phyloP scores from a whole-genome alignment of 2,113 vertebrate genomes.

The Romanogobio albipinnatus region DNA sequence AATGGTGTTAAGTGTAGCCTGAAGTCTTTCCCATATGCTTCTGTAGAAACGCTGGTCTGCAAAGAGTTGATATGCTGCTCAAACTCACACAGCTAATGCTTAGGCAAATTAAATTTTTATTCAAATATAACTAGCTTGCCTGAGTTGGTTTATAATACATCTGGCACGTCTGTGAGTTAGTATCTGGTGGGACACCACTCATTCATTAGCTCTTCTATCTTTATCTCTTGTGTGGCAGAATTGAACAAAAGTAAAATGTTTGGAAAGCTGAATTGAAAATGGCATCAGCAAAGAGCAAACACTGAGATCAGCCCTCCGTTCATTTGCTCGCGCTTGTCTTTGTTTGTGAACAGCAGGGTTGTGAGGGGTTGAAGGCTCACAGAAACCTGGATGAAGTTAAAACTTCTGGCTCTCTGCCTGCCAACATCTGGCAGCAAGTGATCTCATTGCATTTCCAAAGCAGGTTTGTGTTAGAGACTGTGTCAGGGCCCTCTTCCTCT shows the following conservation, averaged over 20 bases:
- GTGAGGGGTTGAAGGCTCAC: conserved; percentile 9
- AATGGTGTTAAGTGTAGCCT: not conserved
- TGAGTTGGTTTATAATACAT: conserved; percentile 59
- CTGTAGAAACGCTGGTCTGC: not conserved
- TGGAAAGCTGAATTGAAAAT: conserved; percentile 79
- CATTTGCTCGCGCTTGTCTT: not conserved
- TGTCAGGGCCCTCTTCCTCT: not conserved
- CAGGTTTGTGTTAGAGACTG: not conserved
- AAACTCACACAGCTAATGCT: conserved; percentile 52
- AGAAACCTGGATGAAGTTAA: not conserved
- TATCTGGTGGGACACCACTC: conserved; percentile 45
- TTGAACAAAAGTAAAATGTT: conserved; percentile 70
- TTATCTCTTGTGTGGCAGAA: conserved; percentile 48
- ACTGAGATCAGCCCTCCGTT: conserved; percentile 76
- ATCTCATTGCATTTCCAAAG: conserved; percentile 11
- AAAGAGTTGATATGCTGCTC: conserved; percentile 49
- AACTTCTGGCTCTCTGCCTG: conserved; percentile 18
- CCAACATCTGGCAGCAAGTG: not conserved
- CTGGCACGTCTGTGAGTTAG: conserved; percentile 53
- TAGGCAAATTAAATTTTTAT: conserved; percentile 63
- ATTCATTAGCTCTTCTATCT: conserved; percentile 60
- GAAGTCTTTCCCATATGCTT: not conserved
- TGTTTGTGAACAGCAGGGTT: not conserved
- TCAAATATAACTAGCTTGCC: conserved; percentile 62
- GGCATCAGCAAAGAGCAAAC: conserved; percentile 56